A percentile compares a stretch with the other conserved stretches of the same genome.
phyloP scores from a whole-genome alignment of 2,797 vertebrate genomes.

The Schizopygopsis pylzovi region DNA sequence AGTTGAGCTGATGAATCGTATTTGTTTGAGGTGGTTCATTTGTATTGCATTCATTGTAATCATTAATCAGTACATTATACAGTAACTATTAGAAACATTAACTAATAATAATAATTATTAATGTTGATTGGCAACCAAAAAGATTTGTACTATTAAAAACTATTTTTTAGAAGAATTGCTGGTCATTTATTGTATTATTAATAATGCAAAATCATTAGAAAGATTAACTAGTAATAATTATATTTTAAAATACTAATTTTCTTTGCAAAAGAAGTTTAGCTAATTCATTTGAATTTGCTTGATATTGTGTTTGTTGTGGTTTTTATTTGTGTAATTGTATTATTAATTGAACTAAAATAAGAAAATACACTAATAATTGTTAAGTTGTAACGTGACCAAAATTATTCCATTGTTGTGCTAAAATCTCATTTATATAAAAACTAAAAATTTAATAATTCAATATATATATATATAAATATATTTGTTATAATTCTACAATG shows the following conservation, averaged over 20 bases:
- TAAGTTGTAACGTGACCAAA: background rate
- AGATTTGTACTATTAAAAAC: background rate
- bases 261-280: background rate
- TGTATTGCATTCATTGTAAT: background rate
- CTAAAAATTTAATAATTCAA: too few species aligned
- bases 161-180: too few species aligned
- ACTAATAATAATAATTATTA: background rate
- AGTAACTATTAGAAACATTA: background rate
- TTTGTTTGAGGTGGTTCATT: background rate
- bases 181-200: background rate
- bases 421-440: background rate
- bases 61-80: background rate
- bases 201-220: background rate
- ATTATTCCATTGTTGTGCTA: background rate
- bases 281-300: background rate
- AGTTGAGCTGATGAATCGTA: background rate
- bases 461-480: too few species aligned
- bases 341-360: background rate
- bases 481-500: too few species aligned
- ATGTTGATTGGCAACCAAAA: background rate
- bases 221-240: background rate
- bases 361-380: background rate
- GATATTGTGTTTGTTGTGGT: background rate
- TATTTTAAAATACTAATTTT: background rate
- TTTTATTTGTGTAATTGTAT: background rate